A percentile compares a stretch with the other conserved stretches of the same genome.
phyloP scores from a whole-genome alignment of 2,888 invertebrate genomes.

The Celastrina argiolus region DNA sequence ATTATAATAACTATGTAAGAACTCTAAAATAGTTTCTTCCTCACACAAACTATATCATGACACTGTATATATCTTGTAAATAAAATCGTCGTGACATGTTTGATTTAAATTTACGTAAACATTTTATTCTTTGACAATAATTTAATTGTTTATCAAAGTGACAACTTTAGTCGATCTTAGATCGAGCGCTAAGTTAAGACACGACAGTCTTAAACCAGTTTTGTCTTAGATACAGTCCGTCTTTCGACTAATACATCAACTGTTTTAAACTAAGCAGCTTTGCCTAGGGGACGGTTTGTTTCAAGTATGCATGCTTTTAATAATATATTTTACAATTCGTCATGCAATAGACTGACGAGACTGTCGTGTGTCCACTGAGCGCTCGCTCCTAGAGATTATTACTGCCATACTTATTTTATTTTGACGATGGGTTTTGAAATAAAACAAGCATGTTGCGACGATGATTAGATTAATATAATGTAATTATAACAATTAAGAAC shows the following conservation, averaged over 20 bases:
- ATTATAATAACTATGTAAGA: constrained; percentile 28
- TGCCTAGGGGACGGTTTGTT: no score
- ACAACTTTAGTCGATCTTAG: background rate
- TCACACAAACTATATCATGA: constrained; percentile 29
- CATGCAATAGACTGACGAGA: no score
- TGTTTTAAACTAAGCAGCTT: no score
- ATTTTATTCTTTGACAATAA: constrained; percentile 24
- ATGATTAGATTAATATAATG: constrained; percentile 27
- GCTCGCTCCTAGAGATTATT: constrained; percentile 10
- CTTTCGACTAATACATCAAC: no score
- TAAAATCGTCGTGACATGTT: constrained; percentile 27
- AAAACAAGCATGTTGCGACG: constrained; percentile 36
- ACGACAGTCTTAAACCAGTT: no score
- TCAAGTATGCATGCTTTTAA: no score
- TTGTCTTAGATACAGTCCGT: no score
- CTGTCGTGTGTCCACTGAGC: no score
- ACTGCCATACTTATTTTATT: constrained; percentile 23
- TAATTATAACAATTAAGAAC: constrained; percentile 29
- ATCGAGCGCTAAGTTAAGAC: no score
- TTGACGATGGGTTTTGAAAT: constrained; percentile 18
- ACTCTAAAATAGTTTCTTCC: constrained; percentile 28
- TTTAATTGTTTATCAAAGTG: constrained; percentile 10
- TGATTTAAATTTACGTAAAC: constrained; percentile 24
- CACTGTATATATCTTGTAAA: constrained; percentile 30
- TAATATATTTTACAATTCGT: no score